Percentiles rank a stretch among this genome's conserved stretches.
These are phyloP conservation scores for Anguilla marmorata DNA, from an alignment of 2,797 vertebrate genomes.

Conservation along the genomic window DNA sequence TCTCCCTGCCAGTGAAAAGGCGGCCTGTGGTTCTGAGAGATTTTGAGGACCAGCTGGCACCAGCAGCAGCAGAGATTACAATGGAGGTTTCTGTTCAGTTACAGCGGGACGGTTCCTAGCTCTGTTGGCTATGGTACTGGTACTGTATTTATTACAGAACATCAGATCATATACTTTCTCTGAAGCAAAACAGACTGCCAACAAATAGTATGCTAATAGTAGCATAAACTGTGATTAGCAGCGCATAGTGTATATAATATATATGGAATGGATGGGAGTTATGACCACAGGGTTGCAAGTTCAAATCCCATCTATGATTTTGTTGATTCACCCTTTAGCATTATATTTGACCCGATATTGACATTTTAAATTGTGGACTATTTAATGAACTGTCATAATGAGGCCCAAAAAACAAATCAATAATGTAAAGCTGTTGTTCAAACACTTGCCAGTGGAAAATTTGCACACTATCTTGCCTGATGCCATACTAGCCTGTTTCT, in stretches of 20 bases:
- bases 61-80: slow-evolving; percentile 45
- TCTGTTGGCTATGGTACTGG: slow-evolving; percentile 17
- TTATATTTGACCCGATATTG: background rate
- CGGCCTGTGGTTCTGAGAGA: slow-evolving; percentile 25
- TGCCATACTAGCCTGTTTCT: background rate
- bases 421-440: background rate
- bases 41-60: slow-evolving; percentile 50
- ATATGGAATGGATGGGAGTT: background rate
- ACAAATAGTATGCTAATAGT: no score
- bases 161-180: background rate
- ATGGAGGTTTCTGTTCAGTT: slow-evolving; percentile 24
- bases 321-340: background rate
- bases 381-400: background rate
- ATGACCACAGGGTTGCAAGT: background rate
- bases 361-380: background rate
- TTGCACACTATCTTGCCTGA: background rate
- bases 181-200: background rate
- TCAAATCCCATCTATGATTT: background rate
- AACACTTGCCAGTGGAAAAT: background rate
- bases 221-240: no score
- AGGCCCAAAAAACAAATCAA: background rate
- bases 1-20: background rate
- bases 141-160: background rate
- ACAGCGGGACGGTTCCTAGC: slow-evolving; percentile 34
- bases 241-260: no score